Conservation (phyloP, 1,140 invertebrate genomes). For the Pseudomyrmex gracilis region DNA sequence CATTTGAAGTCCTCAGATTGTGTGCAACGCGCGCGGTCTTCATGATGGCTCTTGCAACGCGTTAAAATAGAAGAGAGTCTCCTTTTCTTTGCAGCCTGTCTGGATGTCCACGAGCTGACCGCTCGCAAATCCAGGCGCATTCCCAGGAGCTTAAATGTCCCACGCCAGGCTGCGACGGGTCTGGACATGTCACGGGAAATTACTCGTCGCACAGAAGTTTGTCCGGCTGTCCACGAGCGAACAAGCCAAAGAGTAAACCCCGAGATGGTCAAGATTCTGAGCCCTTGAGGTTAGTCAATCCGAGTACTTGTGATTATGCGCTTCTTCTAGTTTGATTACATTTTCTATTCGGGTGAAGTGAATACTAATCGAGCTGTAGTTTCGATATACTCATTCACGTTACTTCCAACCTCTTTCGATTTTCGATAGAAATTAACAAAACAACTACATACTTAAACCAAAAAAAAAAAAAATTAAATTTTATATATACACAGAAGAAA, state of each 20-base stretch:
- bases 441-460: too few species aligned
- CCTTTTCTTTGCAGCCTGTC: conserved; percentile 87
- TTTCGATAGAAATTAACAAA: too few species aligned
- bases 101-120: conserved; percentile 91
- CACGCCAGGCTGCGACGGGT: conserved; percentile 95
- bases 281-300: conserved; percentile 89
- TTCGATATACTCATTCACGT: too few species aligned
- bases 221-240: conserved; percentile 94
- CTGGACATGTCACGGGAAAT: conserved; percentile 94
- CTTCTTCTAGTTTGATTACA: background rate
- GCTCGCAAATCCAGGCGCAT: conserved; percentile 91
- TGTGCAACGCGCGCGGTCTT: conserved; percentile 67
- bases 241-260: conserved; percentile 96
- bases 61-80: conserved; percentile 35
- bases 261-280: conserved; percentile 96
- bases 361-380: background rate
- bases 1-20: background rate
- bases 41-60: conserved; percentile 60
- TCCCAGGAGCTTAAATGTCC: conserved; percentile 95
- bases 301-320: background rate
- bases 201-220: conserved; percentile 94
- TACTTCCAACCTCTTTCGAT: too few species aligned
- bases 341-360: background rate
- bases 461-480: too few species aligned
- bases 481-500: too few species aligned